phyloP scores from a whole-genome alignment of 2,797 vertebrate species.

The Sphaeramia orbicularis region DNA sequence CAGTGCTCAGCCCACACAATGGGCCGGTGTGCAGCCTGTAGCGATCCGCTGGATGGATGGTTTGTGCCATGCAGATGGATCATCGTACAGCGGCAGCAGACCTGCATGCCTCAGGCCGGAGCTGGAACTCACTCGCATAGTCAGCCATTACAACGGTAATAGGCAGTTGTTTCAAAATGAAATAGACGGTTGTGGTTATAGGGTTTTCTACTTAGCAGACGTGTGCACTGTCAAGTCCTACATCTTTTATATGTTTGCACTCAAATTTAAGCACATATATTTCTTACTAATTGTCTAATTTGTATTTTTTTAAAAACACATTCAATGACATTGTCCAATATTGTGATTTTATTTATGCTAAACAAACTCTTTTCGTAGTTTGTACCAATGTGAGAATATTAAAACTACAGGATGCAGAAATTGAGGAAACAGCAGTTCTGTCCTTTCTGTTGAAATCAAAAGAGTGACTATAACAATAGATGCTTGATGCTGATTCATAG shows the following conservation, averaged over 20 bases:
- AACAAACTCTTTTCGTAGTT: no score
- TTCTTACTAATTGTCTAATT: neutral
- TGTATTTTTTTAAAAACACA: neutral
- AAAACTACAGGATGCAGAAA: no score
- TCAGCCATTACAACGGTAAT: slow-evolving; percentile 74
- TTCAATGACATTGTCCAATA: no score
- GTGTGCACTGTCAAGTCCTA: slow-evolving; percentile 25
- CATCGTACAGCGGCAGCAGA: slow-evolving; percentile 66
- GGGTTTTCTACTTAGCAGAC: slow-evolving; percentile 47
- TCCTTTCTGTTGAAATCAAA: no score
- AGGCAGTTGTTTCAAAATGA: slow-evolving; percentile 75
- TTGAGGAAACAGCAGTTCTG: no score
- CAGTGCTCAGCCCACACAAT: slow-evolving; percentile 86
- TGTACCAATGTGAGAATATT: no score
- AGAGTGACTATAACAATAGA: no score
- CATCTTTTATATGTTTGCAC: slow-evolving; percentile 24
- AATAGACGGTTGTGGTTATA: slow-evolving; percentile 55
- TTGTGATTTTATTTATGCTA: no score
- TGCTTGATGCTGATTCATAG: no score
- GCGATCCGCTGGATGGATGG: slow-evolving; percentile 80
- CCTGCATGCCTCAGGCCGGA: slow-evolving; percentile 65
- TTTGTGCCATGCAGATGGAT: slow-evolving; percentile 83
- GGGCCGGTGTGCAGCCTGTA: slow-evolving; percentile 80
- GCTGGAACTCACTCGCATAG: slow-evolving; percentile 70
- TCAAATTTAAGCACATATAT: slow-evolving; percentile 9